A percentile compares a stretch with the other conserved stretches of the same genome.
Evolutionary conservation across 2,797 vertebrate genomes (phyloP).

Genomic region (Botia almorhae): DNA sequence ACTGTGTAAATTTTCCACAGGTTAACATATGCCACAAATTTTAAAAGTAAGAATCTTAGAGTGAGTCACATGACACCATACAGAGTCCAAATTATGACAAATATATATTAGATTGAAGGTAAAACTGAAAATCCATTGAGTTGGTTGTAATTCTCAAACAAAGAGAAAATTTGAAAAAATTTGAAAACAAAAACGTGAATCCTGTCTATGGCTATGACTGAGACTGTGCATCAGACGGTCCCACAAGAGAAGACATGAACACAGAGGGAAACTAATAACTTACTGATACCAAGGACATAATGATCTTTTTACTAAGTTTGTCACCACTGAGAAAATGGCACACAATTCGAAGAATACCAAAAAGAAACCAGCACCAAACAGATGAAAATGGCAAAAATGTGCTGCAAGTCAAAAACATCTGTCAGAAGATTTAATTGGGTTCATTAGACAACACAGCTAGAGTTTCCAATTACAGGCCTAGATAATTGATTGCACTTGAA

Average conservation of each 20-base stretch:
- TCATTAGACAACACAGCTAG: conserved; percentile 94
- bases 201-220: conserved; percentile 38
- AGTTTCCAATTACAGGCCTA: conserved; percentile 93
- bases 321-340: conserved; percentile 69
- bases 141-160: not conserved
- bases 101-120: not conserved
- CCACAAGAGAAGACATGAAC: conserved; percentile 67
- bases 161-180: not conserved
- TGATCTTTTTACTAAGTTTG: conserved; percentile 70
- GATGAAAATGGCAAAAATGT: conserved; percentile 17
- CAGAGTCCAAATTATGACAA: not conserved
- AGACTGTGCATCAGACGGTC: conserved; percentile 20
- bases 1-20: not conserved
- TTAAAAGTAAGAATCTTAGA: too few species aligned
- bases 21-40: too few species aligned
- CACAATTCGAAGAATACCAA: conserved; percentile 55
- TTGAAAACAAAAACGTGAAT: conserved; percentile 4
- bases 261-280: conserved; percentile 75
- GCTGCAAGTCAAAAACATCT: conserved; percentile 86
- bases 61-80: not conserved
- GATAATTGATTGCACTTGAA: conserved; percentile 99
- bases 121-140: not conserved
- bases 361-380: not conserved
- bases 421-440: conserved; percentile 95
- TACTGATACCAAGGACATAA: conserved; percentile 70